Conservation (phyloP, 2,113 vertebrate species). For the Etheostoma cragini region DNA sequence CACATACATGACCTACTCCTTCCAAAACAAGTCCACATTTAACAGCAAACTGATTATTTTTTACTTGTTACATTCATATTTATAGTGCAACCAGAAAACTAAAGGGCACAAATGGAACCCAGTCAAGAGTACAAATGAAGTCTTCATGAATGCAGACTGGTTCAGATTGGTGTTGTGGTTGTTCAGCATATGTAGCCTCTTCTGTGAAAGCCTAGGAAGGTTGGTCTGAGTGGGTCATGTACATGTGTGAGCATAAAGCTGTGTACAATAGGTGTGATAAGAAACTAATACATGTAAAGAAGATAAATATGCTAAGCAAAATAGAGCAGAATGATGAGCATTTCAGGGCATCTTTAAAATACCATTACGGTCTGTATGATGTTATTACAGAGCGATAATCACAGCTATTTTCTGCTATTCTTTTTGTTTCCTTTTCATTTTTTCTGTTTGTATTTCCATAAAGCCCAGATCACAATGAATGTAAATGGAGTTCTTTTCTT, state of each 20-base stretch:
- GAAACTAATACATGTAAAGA: conserved; percentile 75
- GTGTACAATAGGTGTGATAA: conserved; percentile 80
- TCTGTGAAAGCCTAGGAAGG: conserved; percentile 57
- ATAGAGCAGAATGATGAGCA: conserved; percentile 79
- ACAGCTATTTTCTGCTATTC: conserved; percentile 42
- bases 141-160: background rate
- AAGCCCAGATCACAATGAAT: conserved; percentile 72
- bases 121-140: background rate
- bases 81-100: conserved; percentile 46
- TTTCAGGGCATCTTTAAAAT: conserved; percentile 71
- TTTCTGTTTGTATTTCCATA: conserved; percentile 35
- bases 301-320: conserved; percentile 74
- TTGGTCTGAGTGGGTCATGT: conserved; percentile 67
- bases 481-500: conserved; percentile 71
- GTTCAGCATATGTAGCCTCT: conserved; percentile 71
- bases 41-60: conserved; percentile 39
- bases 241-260: conserved; percentile 75
- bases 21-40: conserved; percentile 15
- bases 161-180: conserved; percentile 37
- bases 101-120: background rate
- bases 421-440: conserved; percentile 44
- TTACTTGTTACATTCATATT: conserved; percentile 48
- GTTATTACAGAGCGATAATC: conserved; percentile 42
- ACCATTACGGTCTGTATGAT: conserved; percentile 48
- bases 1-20: conserved; percentile 74